Evolutionary conservation across 2,113 vertebrate genomes (phyloP).

Genomic region (Ia io): DNA sequence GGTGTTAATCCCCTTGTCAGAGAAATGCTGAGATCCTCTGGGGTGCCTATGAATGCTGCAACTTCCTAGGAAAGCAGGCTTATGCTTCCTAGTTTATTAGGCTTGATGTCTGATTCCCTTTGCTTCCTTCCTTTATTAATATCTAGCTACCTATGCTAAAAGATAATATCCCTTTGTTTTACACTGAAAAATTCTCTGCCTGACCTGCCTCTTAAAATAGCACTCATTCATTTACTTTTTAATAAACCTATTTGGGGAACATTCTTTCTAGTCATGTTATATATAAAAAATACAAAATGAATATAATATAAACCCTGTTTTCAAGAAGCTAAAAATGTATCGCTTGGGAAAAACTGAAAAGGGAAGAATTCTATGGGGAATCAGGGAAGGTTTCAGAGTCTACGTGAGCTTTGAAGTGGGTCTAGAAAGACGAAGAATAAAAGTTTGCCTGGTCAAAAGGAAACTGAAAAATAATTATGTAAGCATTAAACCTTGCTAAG

Average conservation of each 20-base stretch:
- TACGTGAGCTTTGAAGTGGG: background rate
- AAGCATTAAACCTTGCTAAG: background rate
- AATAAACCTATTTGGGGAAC: background rate
- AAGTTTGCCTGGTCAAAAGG: background rate
- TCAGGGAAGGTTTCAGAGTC: background rate
- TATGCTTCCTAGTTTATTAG: background rate
- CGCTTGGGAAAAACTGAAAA: background rate
- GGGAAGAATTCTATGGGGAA: background rate
- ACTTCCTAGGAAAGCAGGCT: background rate
- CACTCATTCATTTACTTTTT: background rate
- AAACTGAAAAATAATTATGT: background rate
- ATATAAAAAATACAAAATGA: background rate
- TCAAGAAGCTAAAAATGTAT: background rate
- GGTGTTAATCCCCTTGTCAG: background rate
- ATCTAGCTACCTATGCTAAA: background rate
- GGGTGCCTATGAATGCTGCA: background rate
- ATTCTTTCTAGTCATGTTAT: slow-evolving; percentile 2
- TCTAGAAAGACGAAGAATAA: background rate
- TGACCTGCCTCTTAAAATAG: background rate
- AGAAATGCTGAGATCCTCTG: background rate
- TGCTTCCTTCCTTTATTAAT: background rate
- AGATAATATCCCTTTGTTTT: background rate
- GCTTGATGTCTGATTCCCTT: background rate
- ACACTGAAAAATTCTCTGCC: background rate
- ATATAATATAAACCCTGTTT: background rate